phyloP scores from a whole-genome alignment of 2,888 invertebrate species.

The Leucophenga montana region DNA sequence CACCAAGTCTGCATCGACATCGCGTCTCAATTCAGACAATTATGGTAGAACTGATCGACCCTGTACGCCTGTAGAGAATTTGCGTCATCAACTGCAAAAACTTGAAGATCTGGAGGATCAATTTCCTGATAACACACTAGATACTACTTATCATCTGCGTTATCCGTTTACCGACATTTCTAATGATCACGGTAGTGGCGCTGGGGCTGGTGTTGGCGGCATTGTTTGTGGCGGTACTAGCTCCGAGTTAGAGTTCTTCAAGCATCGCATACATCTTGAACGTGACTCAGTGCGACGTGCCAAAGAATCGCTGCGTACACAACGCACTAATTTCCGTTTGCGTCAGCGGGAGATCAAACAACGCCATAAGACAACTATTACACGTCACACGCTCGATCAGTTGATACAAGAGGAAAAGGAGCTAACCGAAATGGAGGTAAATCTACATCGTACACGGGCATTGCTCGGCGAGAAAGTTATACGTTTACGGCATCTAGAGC shows the following conservation, averaged over 20 bases:
- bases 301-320: conserved; percentile 82
- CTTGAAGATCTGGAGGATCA: conserved; percentile 88
- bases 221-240: conserved; percentile 64
- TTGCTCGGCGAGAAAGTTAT: conserved; percentile 88
- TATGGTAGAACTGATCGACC: conserved; percentile 73
- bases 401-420: conserved; percentile 84
- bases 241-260: conserved; percentile 87
- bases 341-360: conserved; percentile 77
- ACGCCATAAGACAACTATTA: conserved; percentile 64
- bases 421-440: conserved; percentile 87
- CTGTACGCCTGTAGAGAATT: conserved; percentile 84
- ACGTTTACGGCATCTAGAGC: conserved; percentile 84
- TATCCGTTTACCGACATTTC: conserved; percentile 85
- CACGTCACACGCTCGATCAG: conserved; percentile 69
- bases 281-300: conserved; percentile 87
- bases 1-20: conserved; percentile 81
- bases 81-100: conserved; percentile 86
- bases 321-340: conserved; percentile 80
- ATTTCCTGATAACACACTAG: conserved; percentile 81
- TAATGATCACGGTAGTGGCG: conserved; percentile 64
- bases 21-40: conserved; percentile 77
- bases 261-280: conserved; percentile 86
- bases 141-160: conserved; percentile 84
- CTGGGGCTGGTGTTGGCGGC: conserved; percentile 54
- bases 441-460: conserved; percentile 85